Evolutionary conservation across 2,113 vertebrate species (phyloP), one percentile per base, ranked within the genome.

Genomic region (Sarotherodon lohbergeri): DNA sequence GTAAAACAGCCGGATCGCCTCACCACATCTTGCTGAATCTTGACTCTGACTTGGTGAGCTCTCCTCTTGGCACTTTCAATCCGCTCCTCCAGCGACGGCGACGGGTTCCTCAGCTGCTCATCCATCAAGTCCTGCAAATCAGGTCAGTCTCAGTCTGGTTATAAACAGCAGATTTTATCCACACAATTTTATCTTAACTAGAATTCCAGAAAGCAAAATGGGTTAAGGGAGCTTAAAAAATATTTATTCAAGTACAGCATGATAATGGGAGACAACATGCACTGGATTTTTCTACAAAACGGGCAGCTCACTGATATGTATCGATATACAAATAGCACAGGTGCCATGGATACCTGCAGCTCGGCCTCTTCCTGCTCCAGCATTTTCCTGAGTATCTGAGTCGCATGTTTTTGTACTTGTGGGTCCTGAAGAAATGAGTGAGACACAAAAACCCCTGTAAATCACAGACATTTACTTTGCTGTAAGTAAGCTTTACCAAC

Each of bases 371-470:
- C 98, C 92, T 99, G 98, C 73, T 97, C 95, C 95, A 99, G 95
- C 98, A 99, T 99, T 88, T 97, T 98, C 55, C 95, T 95, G 81
- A 99, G 97, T 88, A 99, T 99, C 95, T 98, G 96, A 24, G 97
- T 95, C 11, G 98, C 98, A 4, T 99, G 98, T 89, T 97, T 98
- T 91, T 98, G 97, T 61, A 99, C 97, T 91, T 98, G 96, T 0
- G 98, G 96, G 85, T 98, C 97, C 98, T 99, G 19, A 61, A 61
- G 9, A 76, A 50, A 17, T 0, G 1, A 76, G 3, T 76, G 41
- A 19, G 1, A 76, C 68, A 76, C 12, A 34, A 2, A 55, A 63
- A 19, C 5, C 4, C 6, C 17, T 66, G 71, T 76, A 78, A 78
- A 78, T 32, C 27, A 50, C 43, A 12, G 71, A 76, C 1, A 0